These are phyloP conservation scores for Caenorhabditis drosophilae DNA, from an alignment of 2,888 invertebrate genomes.

Conservation along the genomic window DNA sequence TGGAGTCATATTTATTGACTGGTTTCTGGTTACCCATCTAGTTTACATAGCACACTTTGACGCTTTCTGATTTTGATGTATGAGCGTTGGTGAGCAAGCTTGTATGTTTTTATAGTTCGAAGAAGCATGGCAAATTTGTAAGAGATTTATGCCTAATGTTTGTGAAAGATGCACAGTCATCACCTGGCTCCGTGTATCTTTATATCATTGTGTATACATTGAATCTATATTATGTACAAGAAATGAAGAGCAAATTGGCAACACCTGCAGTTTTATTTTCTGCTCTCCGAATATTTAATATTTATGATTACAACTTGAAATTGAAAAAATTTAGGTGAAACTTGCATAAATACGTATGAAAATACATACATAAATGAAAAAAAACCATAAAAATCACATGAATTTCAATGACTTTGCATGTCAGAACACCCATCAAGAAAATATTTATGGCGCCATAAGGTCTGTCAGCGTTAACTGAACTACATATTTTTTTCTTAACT, in stretches of 20 bases:
- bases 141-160: conserved; percentile 12
- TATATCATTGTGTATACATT: neutral
- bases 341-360: neutral
- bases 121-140: neutral
- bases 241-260: neutral
- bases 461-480: no score
- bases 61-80: neutral
- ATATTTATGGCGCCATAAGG: conserved; percentile 36
- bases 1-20: neutral
- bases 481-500: no score
- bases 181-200: conserved; percentile 20
- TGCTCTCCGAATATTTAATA: no score
- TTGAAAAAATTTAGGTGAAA: neutral
- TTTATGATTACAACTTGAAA: no score
- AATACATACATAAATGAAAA: neutral
- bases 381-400: neutral
- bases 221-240: no score
- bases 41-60: conserved; percentile 31
- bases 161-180: conserved; percentile 20
- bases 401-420: neutral
- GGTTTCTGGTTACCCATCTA: conserved; percentile 32
- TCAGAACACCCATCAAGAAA: neutral
- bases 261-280: neutral
- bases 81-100: neutral
- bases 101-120: neutral